A percentile compares a stretch with the other conserved stretches of the same genome.
Conservation (phyloP, 2,888 invertebrate species). For the Spisula solida region DNA sequence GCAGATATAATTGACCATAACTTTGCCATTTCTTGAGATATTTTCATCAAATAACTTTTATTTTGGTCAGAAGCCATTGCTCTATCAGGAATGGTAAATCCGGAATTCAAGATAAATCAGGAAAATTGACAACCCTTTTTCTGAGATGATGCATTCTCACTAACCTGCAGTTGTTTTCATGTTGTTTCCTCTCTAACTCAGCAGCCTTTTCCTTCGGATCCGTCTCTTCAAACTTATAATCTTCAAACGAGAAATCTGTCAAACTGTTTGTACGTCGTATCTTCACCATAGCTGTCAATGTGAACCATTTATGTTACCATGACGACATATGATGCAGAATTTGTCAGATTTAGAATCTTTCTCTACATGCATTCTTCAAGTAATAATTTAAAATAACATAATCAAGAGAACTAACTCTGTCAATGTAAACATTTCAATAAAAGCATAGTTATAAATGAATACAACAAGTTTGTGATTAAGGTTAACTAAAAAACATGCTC, state of each 20-base stretch:
- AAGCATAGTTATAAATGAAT: too few species aligned
- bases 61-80: too few species aligned
- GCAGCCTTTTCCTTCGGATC: constrained; percentile 83
- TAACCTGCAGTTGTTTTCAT: constrained; percentile 84
- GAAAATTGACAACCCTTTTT: too few species aligned
- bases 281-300: constrained; percentile 81
- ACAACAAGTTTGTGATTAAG: too few species aligned
- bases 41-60: too few species aligned
- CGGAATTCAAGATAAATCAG: too few species aligned
- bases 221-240: constrained; percentile 87
- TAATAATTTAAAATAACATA: background rate
- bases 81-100: too few species aligned
- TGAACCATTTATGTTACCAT: background rate
- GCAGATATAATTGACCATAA: too few species aligned
- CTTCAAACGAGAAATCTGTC: constrained; percentile 94
- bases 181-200: constrained; percentile 82
- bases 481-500: too few species aligned
- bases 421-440: background rate
- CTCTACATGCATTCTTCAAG: background rate
- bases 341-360: background rate
- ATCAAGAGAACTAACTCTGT: background rate
- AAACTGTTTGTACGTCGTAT: constrained; percentile 94
- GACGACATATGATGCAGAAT: background rate
- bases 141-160: background rate
- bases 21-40: too few species aligned